Percentiles rank a stretch among this genome's conserved stretches.
phyloP scores from a whole-genome alignment of 2,888 invertebrate species.

The Eristalinus sepulchralis region DNA sequence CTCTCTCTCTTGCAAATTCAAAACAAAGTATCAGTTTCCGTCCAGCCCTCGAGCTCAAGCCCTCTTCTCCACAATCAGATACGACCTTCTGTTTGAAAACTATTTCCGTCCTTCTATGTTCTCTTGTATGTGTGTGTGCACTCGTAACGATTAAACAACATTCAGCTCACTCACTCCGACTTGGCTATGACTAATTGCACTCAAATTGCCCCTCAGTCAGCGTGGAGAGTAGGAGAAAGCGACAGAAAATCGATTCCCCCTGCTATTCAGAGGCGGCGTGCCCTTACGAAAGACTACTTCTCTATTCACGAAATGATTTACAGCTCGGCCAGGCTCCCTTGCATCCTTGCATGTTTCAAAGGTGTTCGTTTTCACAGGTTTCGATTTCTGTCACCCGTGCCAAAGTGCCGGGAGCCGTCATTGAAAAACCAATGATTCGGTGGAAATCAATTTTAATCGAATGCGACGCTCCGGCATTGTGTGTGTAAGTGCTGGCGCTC shows the following conservation, averaged over 20 bases:
- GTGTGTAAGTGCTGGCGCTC: neutral
- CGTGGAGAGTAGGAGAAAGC: neutral
- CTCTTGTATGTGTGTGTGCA: neutral
- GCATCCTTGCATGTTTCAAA: conserved; percentile 22
- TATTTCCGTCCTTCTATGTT: neutral
- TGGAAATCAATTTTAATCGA: conserved; percentile 53
- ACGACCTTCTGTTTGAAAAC: neutral
- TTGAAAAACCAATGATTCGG: conserved; percentile 51
- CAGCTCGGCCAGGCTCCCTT: conserved; percentile 7
- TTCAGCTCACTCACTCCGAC: neutral
- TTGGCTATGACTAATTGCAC: conserved; percentile 49
- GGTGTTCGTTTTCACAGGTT: conserved; percentile 64
- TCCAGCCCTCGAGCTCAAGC: neutral
- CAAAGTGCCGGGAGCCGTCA: neutral
- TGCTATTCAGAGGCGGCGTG: neutral
- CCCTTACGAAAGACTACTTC: neutral
- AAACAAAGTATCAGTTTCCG: neutral
- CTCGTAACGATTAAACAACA: conserved; percentile 1
- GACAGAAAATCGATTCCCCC: conserved; percentile 14
- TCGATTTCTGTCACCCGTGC: conserved; percentile 27
- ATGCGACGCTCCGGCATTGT: conserved; percentile 16
- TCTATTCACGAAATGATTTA: conserved; percentile 39
- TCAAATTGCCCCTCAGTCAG: conserved; percentile 50
- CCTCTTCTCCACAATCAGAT: neutral
- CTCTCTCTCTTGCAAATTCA: neutral